Evolutionary conservation across 2,113 vertebrate genomes (phyloP).

Genomic region (Mastomys coucha): DNA sequence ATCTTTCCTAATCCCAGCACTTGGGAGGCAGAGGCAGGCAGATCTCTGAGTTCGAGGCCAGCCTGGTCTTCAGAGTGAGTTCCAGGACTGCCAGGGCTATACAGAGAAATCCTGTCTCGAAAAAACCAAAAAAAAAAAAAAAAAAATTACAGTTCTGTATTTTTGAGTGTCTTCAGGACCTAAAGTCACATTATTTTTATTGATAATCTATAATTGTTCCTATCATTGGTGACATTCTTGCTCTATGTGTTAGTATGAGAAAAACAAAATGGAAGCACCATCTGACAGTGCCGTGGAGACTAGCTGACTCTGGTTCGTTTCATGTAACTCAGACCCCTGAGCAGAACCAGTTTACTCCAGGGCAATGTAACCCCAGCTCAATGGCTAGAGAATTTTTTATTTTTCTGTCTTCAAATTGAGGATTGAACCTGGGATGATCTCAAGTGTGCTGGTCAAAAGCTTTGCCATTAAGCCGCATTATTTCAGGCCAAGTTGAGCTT

Average conservation of each 20-base stretch:
- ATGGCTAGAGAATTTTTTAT: not conserved
- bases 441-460: not conserved
- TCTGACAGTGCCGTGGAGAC: not conserved
- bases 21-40: too few species aligned
- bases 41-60: too few species aligned
- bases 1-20: too few species aligned
- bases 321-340: not conserved
- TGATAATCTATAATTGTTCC: not conserved
- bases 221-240: not conserved
- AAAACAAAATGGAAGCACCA: not conserved
- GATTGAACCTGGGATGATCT: not conserved
- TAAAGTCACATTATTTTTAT: not conserved
- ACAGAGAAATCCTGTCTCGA: too few species aligned
- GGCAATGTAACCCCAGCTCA: not conserved
- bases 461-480: not conserved
- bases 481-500: not conserved
- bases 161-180: not conserved
- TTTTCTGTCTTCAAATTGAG: not conserved
- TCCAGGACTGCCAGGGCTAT: too few species aligned
- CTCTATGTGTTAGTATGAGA: not conserved
- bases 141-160: conserved; percentile 12
- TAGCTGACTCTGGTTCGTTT: not conserved
- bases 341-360: not conserved
- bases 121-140: too few species aligned
- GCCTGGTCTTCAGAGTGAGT: too few species aligned